Evolutionary conservation across 2,888 invertebrate species (phyloP).

Genomic region (Schrankia costaestrigalis): DNA sequence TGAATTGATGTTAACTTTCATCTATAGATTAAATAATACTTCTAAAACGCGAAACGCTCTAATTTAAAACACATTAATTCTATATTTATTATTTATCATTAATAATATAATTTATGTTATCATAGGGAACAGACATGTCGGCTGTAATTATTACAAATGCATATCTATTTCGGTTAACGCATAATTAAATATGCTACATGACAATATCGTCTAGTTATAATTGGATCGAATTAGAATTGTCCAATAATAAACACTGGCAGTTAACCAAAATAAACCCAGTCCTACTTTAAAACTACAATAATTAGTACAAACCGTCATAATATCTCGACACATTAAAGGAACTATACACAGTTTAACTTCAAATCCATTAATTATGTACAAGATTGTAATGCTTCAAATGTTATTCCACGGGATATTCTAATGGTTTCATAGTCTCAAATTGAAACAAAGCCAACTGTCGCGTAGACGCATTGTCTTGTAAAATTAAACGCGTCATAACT

Average conservation of each 20-base stretch:
- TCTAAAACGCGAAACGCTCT: too few relatives aligned
- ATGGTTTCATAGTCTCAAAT: conserved; percentile 43
- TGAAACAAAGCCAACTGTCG: conserved; percentile 66
- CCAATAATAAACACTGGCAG: conserved; percentile 54
- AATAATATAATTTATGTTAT: too few relatives aligned
- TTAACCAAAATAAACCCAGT: conserved; percentile 39
- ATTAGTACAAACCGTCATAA: conserved; percentile 6
- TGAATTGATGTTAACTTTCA: too few relatives aligned
- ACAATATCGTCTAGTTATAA: conserved; percentile 39
- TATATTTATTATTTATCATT: too few relatives aligned
- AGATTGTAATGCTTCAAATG: conserved; percentile 35
- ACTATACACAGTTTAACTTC: conserved; percentile 18
- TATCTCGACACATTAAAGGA: conserved; percentile 9
- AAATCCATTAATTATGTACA: conserved; percentile 20
- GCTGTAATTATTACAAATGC: conserved; percentile 16
- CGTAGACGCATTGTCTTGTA: conserved; percentile 40
- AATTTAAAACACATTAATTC: too few relatives aligned
- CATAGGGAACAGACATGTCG: background rate
- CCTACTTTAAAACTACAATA: conserved; percentile 18
- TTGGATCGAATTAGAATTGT: conserved; percentile 51
- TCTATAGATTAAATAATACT: too few relatives aligned
- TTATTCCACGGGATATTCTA: conserved; percentile 39
- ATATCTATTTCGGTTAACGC: conserved; percentile 19
- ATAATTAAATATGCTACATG: conserved; percentile 27
- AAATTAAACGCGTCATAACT: conserved; percentile 49